Conservation (phyloP, 92 coral and sea anemone species). For the Phenganax marumi region DNA sequence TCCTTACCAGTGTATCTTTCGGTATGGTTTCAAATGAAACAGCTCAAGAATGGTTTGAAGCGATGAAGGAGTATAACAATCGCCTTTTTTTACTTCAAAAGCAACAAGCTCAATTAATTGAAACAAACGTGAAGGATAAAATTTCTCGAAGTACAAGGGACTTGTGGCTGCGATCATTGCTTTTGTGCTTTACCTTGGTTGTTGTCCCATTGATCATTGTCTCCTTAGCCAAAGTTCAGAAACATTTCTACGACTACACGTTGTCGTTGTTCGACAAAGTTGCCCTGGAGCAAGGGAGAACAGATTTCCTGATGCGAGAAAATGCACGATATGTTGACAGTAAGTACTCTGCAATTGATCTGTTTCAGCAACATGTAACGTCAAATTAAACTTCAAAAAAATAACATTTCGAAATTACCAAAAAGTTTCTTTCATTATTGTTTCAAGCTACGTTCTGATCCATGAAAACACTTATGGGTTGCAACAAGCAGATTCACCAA, state of each 20-base stretch:
- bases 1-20: neutral
- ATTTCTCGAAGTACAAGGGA: neutral
- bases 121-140: neutral
- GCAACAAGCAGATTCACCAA: no score
- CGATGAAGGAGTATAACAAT: slow-evolving; percentile 16
- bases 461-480: no score
- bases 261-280: slow-evolving; percentile 23
- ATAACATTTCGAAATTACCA: no score
- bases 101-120: neutral
- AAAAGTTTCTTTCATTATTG: no score
- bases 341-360: neutral
- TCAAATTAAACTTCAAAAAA: no score
- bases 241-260: slow-evolving; percentile 24
- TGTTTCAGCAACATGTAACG: no score
- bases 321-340: slow-evolving; percentile 36
- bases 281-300: slow-evolving; percentile 35
- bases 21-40: neutral
- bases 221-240: slow-evolving; percentile 19
- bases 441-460: no score
- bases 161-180: slow-evolving; percentile 22
- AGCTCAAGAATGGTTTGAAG: slow-evolving; percentile 9
- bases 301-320: slow-evolving; percentile 34
- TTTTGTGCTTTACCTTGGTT: slow-evolving; percentile 8
- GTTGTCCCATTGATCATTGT: slow-evolving; percentile 11
- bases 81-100: slow-evolving; percentile 15